Evolutionary conservation across 1,140 invertebrate species (phyloP).

Genomic region (Lordiphosa mommai): DNA sequence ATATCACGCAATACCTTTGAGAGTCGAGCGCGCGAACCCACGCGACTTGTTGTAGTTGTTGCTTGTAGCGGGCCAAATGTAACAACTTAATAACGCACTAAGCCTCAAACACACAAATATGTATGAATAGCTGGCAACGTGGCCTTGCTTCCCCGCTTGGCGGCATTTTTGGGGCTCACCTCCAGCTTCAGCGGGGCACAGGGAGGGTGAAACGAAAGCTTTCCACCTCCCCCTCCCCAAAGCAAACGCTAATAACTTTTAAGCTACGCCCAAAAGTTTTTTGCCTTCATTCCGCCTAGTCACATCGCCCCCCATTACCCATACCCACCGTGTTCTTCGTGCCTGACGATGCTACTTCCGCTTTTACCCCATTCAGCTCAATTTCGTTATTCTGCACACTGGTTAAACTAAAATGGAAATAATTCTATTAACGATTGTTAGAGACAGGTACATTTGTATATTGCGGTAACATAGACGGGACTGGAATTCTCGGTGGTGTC

Average conservation of each 20-base stretch:
- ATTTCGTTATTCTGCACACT: constrained; percentile 41
- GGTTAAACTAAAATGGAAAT: background rate
- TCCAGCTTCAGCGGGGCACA: constrained; percentile 8
- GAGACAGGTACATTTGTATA: too few relatives aligned
- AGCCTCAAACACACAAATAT: constrained; percentile 75
- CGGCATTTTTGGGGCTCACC: constrained; percentile 57
- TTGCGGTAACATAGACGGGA: too few relatives aligned
- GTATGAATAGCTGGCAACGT: constrained; percentile 66
- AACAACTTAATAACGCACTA: constrained; percentile 78
- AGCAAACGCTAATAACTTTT: constrained; percentile 75
- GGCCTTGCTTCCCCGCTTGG: constrained; percentile 17
- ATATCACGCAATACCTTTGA: constrained; percentile 75
- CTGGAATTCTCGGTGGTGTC: too few relatives aligned
- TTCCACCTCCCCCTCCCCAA: constrained; percentile 22
- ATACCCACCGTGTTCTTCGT: constrained; percentile 14
- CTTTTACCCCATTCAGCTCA: constrained; percentile 63
- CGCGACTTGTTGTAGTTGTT: constrained; percentile 43
- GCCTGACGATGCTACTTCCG: constrained; percentile 68
- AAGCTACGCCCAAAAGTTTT: constrained; percentile 61
- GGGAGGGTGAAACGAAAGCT: constrained; percentile 9
- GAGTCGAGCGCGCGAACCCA: constrained; percentile 44
- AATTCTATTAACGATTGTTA: background rate
- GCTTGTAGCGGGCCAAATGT: constrained; percentile 69
- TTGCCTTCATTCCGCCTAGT: constrained; percentile 33
- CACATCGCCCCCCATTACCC: constrained; percentile 14